phyloP scores from a whole-genome alignment of 2,888 invertebrate genomes.

The Hydrotaea diabolus region DNA sequence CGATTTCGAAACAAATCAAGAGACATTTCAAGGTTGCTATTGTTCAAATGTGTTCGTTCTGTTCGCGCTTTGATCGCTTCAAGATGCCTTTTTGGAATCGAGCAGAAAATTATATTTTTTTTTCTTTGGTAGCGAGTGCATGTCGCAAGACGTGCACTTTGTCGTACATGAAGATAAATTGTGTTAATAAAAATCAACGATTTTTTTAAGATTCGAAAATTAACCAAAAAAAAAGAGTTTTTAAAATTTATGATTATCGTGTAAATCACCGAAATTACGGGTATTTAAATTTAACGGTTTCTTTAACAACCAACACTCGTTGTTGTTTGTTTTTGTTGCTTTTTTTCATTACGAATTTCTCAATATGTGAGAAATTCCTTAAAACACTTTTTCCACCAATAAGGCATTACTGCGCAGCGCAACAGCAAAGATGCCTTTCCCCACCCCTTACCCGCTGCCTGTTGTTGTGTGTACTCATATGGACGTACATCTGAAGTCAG shows the following conservation, averaged over 20 bases:
- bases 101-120: background rate
- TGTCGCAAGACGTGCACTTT: background rate
- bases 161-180: background rate
- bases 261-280: background rate
- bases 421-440: background rate
- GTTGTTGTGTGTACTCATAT: background rate
- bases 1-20: conserved; percentile 19
- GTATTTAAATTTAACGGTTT: background rate
- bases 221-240: background rate
- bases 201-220: background rate
- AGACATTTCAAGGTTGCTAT: conserved; percentile 27
- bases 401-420: too few relatives aligned
- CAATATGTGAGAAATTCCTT: conserved; percentile 19
- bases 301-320: background rate
- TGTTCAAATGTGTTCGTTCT: background rate
- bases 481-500: background rate
- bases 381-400: background rate
- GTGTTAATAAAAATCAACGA: too few relatives aligned
- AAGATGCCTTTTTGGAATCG: background rate
- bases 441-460: background rate
- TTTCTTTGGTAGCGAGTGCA: background rate
- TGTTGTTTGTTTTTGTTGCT: background rate
- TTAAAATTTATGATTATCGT: background rate
- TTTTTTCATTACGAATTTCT: background rate
- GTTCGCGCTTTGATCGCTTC: background rate